Percentiles rank a stretch among this genome's conserved stretches.
Conservation (phyloP, 92 coral and sea anemone genomes). For the Phenganax subtilis region DNA sequence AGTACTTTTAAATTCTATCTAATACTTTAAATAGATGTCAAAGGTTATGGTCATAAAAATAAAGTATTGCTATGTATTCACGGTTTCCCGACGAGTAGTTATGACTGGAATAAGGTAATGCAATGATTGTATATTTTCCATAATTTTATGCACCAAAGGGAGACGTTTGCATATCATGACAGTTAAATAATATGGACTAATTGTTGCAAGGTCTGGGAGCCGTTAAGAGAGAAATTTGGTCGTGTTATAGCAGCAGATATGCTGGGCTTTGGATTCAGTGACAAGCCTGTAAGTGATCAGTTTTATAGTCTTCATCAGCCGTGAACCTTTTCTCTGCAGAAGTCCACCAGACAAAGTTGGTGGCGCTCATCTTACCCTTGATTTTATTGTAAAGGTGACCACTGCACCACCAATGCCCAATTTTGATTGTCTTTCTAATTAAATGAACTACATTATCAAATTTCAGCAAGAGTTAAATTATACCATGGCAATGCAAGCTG, state of each 20-base stretch:
- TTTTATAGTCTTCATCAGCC: neutral
- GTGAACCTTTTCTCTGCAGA: too few species aligned
- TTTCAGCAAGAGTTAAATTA: conserved; percentile 54
- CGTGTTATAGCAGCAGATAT: conserved; percentile 85
- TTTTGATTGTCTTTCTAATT: neutral
- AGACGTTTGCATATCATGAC: neutral
- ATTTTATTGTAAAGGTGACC: too few species aligned
- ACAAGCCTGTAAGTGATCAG: conserved; percentile 77
- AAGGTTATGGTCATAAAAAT: conserved; percentile 51
- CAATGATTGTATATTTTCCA: neutral
- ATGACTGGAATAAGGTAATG: conserved; percentile 84
- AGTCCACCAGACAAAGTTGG: neutral
- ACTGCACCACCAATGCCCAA: too few species aligned
- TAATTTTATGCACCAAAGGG: neutral
- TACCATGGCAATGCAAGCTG: conserved; percentile 82
- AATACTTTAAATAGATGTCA: conserved; percentile 40
- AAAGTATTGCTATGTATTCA: conserved; percentile 78
- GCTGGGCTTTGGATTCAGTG: conserved; percentile 95
- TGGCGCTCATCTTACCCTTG: too few species aligned
- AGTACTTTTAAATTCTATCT: neutral
- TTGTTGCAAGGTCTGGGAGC: conserved; percentile 67
- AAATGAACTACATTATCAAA: neutral
- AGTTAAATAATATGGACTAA: neutral
- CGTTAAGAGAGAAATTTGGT: conserved; percentile 67
- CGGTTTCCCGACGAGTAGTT: conserved; percentile 92